These are phyloP conservation scores for Scaptomyza polygonia DNA, from an alignment of 2,888 invertebrate genomes.

Conservation along the genomic window DNA sequence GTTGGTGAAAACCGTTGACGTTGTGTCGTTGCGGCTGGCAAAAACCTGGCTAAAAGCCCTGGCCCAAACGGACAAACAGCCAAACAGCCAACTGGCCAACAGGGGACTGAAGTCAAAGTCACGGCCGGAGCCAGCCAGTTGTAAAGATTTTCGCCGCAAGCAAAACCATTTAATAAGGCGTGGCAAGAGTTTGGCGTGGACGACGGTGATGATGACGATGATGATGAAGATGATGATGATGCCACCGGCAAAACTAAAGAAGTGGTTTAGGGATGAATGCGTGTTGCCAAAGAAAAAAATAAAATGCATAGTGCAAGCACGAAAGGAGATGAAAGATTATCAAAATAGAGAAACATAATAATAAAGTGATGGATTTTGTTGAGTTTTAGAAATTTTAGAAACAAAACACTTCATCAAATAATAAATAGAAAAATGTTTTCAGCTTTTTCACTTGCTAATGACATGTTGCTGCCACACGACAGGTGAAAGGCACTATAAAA, in stretches of 20 bases:
- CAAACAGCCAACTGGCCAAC: constrained; percentile 13
- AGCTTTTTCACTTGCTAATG: too few species aligned
- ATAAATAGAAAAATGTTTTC: too few species aligned
- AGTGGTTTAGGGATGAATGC: constrained; percentile 3
- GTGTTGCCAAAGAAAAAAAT: not conserved
- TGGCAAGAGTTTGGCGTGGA: constrained; percentile 23
- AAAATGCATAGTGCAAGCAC: not conserved
- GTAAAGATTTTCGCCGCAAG: constrained; percentile 69
- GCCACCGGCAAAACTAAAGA: constrained; percentile 8
- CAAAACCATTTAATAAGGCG: constrained; percentile 71
- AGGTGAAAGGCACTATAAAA: too few species aligned
- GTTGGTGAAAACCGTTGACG: constrained; percentile 43
- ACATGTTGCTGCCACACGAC: too few species aligned
- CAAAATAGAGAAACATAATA: not conserved
- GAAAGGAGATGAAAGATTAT: not conserved
- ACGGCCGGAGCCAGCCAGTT: constrained; percentile 45
- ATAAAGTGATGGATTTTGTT: not conserved
- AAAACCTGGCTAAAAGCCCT: constrained; percentile 25
- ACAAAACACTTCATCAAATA: too few species aligned
- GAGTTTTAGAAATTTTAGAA: too few species aligned
- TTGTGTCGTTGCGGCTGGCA: constrained; percentile 49
- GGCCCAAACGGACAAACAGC: constrained; percentile 26
- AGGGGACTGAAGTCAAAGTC: constrained; percentile 49
- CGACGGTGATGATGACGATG: constrained; percentile 1
- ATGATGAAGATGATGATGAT: constrained; percentile 3